These are phyloP conservation scores for Orbicella faveolata DNA, from an alignment of 64 coral and sea anemone species.

Conservation along the genomic window DNA sequence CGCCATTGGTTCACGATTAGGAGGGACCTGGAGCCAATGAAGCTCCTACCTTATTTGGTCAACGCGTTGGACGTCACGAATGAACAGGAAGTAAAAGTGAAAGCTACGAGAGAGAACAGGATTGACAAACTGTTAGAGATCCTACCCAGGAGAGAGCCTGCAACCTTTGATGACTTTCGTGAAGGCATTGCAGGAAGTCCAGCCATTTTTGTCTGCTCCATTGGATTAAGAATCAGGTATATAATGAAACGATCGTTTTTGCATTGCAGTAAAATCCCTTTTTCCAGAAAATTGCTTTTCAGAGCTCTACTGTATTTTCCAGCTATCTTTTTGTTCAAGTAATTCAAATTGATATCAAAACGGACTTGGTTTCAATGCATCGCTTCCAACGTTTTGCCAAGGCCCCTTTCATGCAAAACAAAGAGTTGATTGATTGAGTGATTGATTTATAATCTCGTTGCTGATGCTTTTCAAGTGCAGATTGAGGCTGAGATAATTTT, in stretches of 20 bases:
- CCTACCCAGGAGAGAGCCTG: conserved; percentile 69
- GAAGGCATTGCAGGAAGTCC: conserved; percentile 50
- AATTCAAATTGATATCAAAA: too few species aligned
- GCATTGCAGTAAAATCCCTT: too few species aligned
- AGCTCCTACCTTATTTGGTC: conserved; percentile 58
- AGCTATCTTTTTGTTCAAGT: too few species aligned
- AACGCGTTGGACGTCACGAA: conserved; percentile 47
- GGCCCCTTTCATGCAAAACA: too few species aligned
- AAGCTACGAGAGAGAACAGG: conserved; percentile 56
- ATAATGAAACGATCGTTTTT: background rate
- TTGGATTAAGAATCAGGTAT: conserved; percentile 16
- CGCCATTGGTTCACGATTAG: conserved; percentile 29
- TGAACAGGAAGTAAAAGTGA: conserved; percentile 51
- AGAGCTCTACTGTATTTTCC: too few species aligned
- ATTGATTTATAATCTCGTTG: too few species aligned
- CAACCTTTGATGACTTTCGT: conserved; percentile 56
- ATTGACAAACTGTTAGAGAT: conserved; percentile 59
- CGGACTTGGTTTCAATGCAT: too few species aligned
- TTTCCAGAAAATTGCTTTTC: too few species aligned
- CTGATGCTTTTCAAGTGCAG: too few species aligned
- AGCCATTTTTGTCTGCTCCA: conserved; percentile 47
- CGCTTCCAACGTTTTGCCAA: too few species aligned
- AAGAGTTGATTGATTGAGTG: too few species aligned
- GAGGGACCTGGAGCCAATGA: conserved; percentile 68
- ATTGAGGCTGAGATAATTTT: too few species aligned